Evolutionary conservation across 2,797 vertebrate genomes (phyloP).

Genomic region (Epinephelus malabaricus): DNA sequence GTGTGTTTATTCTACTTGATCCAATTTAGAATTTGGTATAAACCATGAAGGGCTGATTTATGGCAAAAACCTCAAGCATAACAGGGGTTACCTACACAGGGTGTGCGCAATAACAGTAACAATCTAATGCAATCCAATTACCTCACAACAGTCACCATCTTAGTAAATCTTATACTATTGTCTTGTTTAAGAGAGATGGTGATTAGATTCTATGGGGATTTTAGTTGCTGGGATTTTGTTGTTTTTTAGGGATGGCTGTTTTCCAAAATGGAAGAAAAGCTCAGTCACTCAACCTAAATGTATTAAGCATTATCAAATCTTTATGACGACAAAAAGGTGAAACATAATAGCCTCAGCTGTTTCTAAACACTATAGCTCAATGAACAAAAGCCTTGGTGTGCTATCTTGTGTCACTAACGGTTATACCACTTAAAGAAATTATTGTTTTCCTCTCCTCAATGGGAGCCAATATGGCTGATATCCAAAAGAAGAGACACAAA

Average conservation of each 20-base stretch:
- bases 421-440: constrained; percentile 32
- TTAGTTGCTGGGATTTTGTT: not conserved
- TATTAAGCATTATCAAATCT: constrained; percentile 27
- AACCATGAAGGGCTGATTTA: constrained; percentile 16
- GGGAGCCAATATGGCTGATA: constrained; percentile 16
- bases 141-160: constrained; percentile 19
- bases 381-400: constrained; percentile 25
- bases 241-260: not conserved
- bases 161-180: constrained; percentile 9
- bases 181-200: not conserved
- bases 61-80: not conserved
- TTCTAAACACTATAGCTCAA: constrained; percentile 23
- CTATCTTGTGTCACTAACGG: constrained; percentile 31
- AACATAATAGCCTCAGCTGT: constrained; percentile 10
- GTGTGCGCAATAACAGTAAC: constrained; percentile 8
- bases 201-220: constrained; percentile 1
- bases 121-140: constrained; percentile 23
- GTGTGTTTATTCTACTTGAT: constrained; percentile 13
- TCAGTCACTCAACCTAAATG: constrained; percentile 6
- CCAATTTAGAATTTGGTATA: constrained; percentile 4
- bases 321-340: constrained; percentile 29
- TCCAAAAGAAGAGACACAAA: constrained; percentile 44
- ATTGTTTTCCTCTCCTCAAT: constrained; percentile 36
- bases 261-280: constrained; percentile 10
- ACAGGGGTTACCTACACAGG: not conserved